Conservation (phyloP, 2,888 invertebrate species). For the Caenorhabditis auriculariae region DNA sequence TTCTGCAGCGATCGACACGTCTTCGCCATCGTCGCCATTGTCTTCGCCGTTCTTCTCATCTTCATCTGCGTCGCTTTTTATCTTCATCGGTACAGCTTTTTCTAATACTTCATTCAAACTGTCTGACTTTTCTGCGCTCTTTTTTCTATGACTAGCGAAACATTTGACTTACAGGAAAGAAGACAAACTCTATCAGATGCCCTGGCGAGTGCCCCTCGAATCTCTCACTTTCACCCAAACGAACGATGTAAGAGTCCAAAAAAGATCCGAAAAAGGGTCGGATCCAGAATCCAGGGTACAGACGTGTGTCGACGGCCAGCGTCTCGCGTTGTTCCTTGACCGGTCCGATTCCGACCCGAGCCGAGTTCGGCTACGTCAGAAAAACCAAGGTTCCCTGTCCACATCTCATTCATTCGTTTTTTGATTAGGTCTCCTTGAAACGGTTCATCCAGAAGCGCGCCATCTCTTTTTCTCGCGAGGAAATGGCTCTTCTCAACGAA, state of each 20-base stretch:
- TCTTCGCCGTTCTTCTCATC: slow-evolving; percentile 24
- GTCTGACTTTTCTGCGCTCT: too few relatives aligned
- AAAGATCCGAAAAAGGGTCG: background rate
- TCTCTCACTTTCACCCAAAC: slow-evolving; percentile 15
- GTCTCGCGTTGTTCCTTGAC: slow-evolving; percentile 21
- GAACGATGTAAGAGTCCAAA: slow-evolving; percentile 1
- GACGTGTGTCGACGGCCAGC: slow-evolving; percentile 23
- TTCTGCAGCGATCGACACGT: slow-evolving; percentile 34
- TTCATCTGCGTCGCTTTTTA: slow-evolving; percentile 37
- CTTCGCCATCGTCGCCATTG: slow-evolving; percentile 24
- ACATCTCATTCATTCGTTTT: background rate
- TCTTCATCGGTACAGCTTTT: slow-evolving; percentile 11
- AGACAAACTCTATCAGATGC: slow-evolving; percentile 38
- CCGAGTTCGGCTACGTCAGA: slow-evolving; percentile 8
- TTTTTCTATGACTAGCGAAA: too few relatives aligned
- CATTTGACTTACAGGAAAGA: slow-evolving; percentile 34
- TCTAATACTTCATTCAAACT: slow-evolving; percentile 3
- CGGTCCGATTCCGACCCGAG: slow-evolving; percentile 16
- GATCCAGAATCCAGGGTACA: slow-evolving; percentile 6
- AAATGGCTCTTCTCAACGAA: slow-evolving; percentile 44
- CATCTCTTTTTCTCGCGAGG: slow-evolving; percentile 31
- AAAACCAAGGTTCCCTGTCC: slow-evolving; percentile 1
- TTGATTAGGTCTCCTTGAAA: slow-evolving; percentile 30
- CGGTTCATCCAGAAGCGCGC: slow-evolving; percentile 27
- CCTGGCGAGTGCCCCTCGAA: slow-evolving; percentile 41